Evolutionary conservation across 1,140 invertebrate genomes (phyloP).

Genomic region (Neodiprion fabricii): DNA sequence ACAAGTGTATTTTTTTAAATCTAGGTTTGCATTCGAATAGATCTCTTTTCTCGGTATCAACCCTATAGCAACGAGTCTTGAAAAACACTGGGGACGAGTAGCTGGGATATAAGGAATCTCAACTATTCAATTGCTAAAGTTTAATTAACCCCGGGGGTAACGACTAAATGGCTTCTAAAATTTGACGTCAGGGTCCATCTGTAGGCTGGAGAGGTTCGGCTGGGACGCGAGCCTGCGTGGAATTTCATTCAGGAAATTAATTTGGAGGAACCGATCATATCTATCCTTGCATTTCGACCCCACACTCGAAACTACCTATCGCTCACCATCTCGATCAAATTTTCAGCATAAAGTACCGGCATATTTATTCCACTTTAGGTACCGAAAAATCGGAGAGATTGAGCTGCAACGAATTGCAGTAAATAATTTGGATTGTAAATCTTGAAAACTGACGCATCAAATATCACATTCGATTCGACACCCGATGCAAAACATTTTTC

Average conservation of each 20-base stretch:
- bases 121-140: background rate
- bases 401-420: too few species aligned
- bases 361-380: too few species aligned
- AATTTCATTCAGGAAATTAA: slow-evolving; percentile 6
- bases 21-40: too few species aligned
- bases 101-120: background rate
- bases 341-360: background rate
- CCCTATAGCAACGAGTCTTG: background rate
- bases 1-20: too few species aligned
- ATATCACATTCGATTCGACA: too few species aligned
- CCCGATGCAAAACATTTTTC: too few species aligned
- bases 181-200: background rate
- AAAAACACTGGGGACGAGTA: background rate
- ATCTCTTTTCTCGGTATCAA: too few species aligned
- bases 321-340: background rate
- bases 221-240: background rate
- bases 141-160: background rate
- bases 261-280: background rate
- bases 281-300: background rate
- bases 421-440: too few species aligned
- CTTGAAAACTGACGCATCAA: too few species aligned
- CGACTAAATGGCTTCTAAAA: slow-evolving; percentile 7
- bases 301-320: background rate
- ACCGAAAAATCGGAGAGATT: too few species aligned
- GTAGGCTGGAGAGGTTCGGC: slow-evolving; percentile 1